Evolutionary conservation across 2,113 vertebrate genomes (phyloP), one percentile per base, ranked within the genome.

Genomic region (Pseudorasbora parva): DNA sequence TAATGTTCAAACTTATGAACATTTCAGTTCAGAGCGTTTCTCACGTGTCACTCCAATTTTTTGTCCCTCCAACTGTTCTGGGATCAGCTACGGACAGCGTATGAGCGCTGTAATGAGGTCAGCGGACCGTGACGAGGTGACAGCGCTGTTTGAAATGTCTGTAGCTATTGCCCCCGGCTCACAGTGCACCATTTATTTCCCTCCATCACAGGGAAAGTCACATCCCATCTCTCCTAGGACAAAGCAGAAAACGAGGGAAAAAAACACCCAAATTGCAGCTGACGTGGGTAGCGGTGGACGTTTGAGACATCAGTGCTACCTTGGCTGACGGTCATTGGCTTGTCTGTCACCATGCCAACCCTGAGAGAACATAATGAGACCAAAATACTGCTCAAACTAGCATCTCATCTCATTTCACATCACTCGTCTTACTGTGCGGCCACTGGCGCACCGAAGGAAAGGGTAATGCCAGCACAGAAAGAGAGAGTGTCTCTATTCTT

Each of bases 311-410:
- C 78, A 33, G 78, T 80, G 43, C 78, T 80, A 80, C 78, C 60
- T 80, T 49, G 78, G 78, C 78, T 80, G 45, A 66, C 11, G 78
- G 78, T 80, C 66, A 47, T 59, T 43, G 57, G 86, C 60, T 73
- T 78, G 79, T 87, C 83, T 82, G 79, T 87, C 79, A 59, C 79
- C 74, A 78, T 87, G 83, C 57, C 79, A 87, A 87, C 86, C 43
- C 6, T 30, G 41, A 57, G 47, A 27, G 41, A 66, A 82, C 15
- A 71, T 33, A 73, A 74, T 51, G 43, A 49, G 45, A 64, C 12
- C 25, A 66, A 81, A 66, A 81, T 66, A 43, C 10, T 33, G 62
- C 51, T 33, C 57, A 64, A 62, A 68, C 27, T 68, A 69, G 37
- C 71, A 59, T n/a, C 25, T 30, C 64, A 27, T 43, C 56, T 73